phyloP scores from a whole-genome alignment of 2,113 vertebrate species.

The Gopherus evgoodei region DNA sequence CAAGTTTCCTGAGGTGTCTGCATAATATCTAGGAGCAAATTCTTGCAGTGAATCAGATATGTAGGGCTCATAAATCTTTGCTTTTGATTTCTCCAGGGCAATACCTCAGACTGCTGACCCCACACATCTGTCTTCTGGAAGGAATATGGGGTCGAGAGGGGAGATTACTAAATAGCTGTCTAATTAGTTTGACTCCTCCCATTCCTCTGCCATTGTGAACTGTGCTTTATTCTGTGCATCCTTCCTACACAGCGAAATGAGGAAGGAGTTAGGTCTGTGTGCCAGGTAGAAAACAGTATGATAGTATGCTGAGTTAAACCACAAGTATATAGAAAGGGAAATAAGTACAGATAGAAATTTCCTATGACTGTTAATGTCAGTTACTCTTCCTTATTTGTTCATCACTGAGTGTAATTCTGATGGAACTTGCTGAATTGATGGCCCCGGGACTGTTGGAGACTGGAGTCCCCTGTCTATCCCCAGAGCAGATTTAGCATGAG shows the following conservation, averaged over 20 bases:
- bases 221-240: background rate
- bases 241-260: background rate
- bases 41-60: background rate
- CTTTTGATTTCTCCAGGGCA: background rate
- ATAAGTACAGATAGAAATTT: background rate
- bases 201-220: background rate
- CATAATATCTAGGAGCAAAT: background rate
- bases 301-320: background rate
- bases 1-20: background rate
- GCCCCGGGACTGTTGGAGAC: background rate
- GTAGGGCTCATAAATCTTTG: background rate
- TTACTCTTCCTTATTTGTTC: background rate
- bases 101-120: background rate
- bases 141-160: background rate
- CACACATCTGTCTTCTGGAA: background rate
- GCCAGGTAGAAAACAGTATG: background rate
- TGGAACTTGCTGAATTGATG: background rate
- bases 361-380: background rate
- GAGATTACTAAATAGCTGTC: background rate
- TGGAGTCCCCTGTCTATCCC: background rate
- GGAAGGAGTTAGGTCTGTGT: background rate
- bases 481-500: background rate
- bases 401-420: background rate
- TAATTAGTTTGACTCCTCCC: background rate
- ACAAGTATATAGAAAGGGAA: background rate